Evolutionary conservation across 2,888 invertebrate genomes (phyloP).

Genomic region (Cantharis rustica): DNA sequence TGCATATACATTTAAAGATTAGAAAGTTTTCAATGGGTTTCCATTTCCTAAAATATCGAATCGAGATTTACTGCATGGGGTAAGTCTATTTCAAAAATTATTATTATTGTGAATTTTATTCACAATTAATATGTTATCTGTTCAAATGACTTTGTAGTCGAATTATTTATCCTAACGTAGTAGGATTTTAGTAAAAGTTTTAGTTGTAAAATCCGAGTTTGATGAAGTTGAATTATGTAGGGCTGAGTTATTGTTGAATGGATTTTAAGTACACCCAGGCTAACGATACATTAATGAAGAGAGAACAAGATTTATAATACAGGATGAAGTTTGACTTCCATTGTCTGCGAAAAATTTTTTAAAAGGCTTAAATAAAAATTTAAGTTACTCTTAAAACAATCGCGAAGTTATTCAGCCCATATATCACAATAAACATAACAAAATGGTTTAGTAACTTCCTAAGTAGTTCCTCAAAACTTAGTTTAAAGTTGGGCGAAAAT

Average conservation of each 20-base stretch:
- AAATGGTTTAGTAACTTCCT: not conserved
- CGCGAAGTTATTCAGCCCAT: not conserved
- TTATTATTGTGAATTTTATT: no score
- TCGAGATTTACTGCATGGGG: no score
- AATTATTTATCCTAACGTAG: no score
- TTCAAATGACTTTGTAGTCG: no score
- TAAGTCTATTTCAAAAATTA: no score
- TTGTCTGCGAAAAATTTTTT: not conserved
- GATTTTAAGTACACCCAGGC: not conserved
- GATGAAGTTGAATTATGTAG: not conserved
- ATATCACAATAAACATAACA: not conserved
- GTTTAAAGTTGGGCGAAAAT: not conserved
- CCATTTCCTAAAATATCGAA: no score
- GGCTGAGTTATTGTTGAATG: not conserved
- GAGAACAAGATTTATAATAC: not conserved
- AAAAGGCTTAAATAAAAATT: not conserved
- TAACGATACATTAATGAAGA: not conserved
- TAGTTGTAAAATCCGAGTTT: not conserved
- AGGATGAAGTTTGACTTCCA: not conserved
- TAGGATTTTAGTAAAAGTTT: not conserved
- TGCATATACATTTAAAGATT: no score
- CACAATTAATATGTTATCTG: no score
- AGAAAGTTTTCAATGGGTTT: no score
- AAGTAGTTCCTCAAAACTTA: not conserved
- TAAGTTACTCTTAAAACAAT: not conserved